A percentile compares a stretch with the other conserved stretches of the same genome.
Conservation (phyloP, 2,797 vertebrate genomes). For the Pteronotus mesoamericanus region DNA sequence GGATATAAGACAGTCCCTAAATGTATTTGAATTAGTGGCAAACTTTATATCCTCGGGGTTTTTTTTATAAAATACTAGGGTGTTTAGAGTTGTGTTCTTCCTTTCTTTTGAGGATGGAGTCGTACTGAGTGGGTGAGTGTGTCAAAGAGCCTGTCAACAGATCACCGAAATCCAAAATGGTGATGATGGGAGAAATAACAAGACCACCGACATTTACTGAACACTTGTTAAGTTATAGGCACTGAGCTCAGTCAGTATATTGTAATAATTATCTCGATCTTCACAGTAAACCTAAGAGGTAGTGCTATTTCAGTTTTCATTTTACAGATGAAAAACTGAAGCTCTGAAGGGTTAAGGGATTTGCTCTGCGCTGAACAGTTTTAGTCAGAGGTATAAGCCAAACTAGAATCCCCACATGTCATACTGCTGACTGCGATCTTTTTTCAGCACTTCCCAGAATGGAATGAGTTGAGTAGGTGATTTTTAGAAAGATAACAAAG, state of each 20-base stretch:
- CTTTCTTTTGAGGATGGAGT: background rate
- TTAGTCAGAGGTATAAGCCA: background rate
- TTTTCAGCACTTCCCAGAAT: background rate
- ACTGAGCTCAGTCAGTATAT: background rate
- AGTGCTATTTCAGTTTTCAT: background rate
- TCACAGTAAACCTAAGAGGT: background rate
- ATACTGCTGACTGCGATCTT: background rate
- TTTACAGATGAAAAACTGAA: background rate
- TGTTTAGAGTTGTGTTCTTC: background rate
- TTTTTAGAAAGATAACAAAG: conserved; percentile 21
- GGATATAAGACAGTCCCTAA: background rate
- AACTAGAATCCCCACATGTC: background rate
- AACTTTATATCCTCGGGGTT: background rate
- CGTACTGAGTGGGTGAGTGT: background rate
- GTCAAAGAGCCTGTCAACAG: background rate
- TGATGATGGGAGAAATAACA: background rate
- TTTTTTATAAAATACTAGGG: background rate
- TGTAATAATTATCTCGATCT: background rate
- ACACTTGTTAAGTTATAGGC: background rate
- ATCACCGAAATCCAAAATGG: background rate
- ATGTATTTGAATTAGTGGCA: background rate
- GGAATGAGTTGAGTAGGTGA: background rate
- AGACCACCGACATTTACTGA: background rate
- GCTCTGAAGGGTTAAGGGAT: background rate
- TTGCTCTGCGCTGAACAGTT: background rate